Conservation (phyloP, 2,797 vertebrate species). For the Cyprinodon diabolis region DNA sequence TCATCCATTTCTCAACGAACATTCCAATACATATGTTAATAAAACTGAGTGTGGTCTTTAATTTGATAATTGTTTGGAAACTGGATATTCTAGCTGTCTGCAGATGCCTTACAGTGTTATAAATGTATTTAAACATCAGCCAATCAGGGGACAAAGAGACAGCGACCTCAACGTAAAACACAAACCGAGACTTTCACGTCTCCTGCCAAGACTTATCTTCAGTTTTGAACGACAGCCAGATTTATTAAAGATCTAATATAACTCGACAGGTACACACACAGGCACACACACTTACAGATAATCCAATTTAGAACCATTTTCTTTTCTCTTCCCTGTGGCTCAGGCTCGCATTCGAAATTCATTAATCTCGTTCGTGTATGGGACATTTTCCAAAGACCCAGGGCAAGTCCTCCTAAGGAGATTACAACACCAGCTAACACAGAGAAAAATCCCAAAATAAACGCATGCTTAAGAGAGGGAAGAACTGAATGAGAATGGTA, state of each 20-base stretch:
- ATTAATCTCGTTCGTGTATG: slow-evolving; percentile 57
- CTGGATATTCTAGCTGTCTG: background rate
- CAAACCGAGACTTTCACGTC: slow-evolving; percentile 11
- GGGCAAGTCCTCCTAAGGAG: slow-evolving; percentile 49
- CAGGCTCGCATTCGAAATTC: slow-evolving; percentile 59
- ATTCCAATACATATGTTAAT: background rate
- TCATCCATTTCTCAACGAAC: background rate
- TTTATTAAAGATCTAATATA: slow-evolving; percentile 39
- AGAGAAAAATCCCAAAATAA: slow-evolving; percentile 22
- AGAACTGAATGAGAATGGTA: background rate
- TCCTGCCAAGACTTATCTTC: slow-evolving; percentile 21
- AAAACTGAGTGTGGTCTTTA: background rate
- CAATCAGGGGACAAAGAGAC: slow-evolving; percentile 9
- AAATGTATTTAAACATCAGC: background rate
- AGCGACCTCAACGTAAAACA: slow-evolving; percentile 3
- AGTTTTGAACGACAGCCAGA: slow-evolving; percentile 30
- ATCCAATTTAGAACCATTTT: slow-evolving; percentile 67
- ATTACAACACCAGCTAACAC: slow-evolving; percentile 45
- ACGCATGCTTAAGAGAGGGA: slow-evolving; percentile 12
- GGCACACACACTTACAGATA: slow-evolving; percentile 25
- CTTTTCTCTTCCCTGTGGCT: slow-evolving; percentile 28
- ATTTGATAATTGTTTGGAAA: background rate
- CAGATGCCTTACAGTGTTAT: background rate
- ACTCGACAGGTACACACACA: slow-evolving; percentile 20
- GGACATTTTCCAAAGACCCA: slow-evolving; percentile 51